Evolutionary conservation across 2,797 vertebrate species (phyloP).

Genomic region (Melanotaenia pygmaea): DNA sequence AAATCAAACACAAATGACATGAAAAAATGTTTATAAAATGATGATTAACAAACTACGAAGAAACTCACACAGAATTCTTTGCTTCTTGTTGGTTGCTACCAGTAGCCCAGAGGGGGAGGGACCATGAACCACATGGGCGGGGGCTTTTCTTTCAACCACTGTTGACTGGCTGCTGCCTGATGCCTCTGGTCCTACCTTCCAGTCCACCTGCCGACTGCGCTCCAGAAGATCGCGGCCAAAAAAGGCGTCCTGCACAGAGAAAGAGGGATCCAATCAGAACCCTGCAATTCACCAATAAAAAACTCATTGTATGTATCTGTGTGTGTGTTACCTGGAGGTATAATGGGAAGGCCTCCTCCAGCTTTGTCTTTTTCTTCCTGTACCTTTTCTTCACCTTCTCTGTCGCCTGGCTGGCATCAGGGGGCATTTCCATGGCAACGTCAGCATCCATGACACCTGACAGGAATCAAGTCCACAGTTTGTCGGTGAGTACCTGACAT

Average conservation of each 20-base stretch:
- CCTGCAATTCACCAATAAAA: not conserved
- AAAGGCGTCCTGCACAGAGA: slow-evolving; percentile 89
- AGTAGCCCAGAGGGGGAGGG: slow-evolving; percentile 84
- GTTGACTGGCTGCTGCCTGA: slow-evolving; percentile 64
- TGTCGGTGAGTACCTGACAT: not conserved
- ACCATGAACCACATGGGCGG: slow-evolving; percentile 74
- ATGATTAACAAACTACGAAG: not conserved
- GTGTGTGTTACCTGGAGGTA: slow-evolving; percentile 90
- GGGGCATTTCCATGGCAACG: slow-evolving; percentile 77
- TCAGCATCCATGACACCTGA: slow-evolving; percentile 83
- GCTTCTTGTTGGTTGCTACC: slow-evolving; percentile 80
- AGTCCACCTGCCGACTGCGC: slow-evolving; percentile 86
- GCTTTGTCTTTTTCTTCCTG: slow-evolving; percentile 96
- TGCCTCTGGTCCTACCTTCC: slow-evolving; percentile 67
- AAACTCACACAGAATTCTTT: slow-evolving; percentile 85
- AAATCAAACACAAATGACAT: slow-evolving; percentile 34
- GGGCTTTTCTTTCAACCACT: slow-evolving; percentile 74
- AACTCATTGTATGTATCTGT: not conserved
- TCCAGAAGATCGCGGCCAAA: slow-evolving; percentile 94
- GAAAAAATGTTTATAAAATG: slow-evolving; percentile 3
- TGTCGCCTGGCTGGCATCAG: slow-evolving; percentile 79
- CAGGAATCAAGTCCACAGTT: not conserved
- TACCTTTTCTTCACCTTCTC: slow-evolving; percentile 97
- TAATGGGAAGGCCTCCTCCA: slow-evolving; percentile 94
- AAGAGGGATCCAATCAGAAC: slow-evolving; percentile 24